A percentile compares a stretch with the other conserved stretches of the same genome.
phyloP scores from a whole-genome alignment of 2,888 invertebrate species.

The Fragum whitleyi region DNA sequence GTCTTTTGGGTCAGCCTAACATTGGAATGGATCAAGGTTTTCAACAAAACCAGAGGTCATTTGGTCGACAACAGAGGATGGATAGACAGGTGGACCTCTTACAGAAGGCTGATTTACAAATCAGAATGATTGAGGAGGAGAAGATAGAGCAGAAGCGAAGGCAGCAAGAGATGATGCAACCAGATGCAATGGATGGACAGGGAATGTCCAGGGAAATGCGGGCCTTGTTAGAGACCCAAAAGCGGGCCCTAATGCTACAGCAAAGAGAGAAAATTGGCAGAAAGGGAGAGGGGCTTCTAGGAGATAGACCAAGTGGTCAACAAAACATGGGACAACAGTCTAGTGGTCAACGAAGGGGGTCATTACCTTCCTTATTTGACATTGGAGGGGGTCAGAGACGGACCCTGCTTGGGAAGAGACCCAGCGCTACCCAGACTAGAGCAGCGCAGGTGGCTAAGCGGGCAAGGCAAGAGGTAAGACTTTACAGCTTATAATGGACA shows the following conservation, averaged over 20 bases:
- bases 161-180: constrained; percentile 31
- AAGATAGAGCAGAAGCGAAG: constrained; percentile 7
- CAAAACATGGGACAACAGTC: not conserved
- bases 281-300: constrained; percentile 32
- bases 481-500: no score
- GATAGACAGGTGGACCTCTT: constrained; percentile 41
- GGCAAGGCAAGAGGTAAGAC: constrained; percentile 47
- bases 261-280: constrained; percentile 23
- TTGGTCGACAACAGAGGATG: not conserved
- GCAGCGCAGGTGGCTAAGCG: constrained; percentile 41
- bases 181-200: constrained; percentile 24
- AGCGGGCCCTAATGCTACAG: constrained; percentile 19
- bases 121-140: constrained; percentile 26
- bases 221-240: constrained; percentile 20
- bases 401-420: constrained; percentile 39
- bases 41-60: not conserved
- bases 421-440: constrained; percentile 4
- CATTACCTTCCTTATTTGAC: constrained; percentile 56
- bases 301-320: constrained; percentile 26
- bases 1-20: not conserved
- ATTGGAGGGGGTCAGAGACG: constrained; percentile 14
- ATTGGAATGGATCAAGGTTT: not conserved
- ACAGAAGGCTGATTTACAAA: constrained; percentile 53
- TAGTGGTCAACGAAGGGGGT: constrained; percentile 17
- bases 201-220: constrained; percentile 9